Percentiles rank a stretch among this genome's conserved stretches.
Conservation (phyloP, 2,888 invertebrate species). For the Tholera decimalis region DNA sequence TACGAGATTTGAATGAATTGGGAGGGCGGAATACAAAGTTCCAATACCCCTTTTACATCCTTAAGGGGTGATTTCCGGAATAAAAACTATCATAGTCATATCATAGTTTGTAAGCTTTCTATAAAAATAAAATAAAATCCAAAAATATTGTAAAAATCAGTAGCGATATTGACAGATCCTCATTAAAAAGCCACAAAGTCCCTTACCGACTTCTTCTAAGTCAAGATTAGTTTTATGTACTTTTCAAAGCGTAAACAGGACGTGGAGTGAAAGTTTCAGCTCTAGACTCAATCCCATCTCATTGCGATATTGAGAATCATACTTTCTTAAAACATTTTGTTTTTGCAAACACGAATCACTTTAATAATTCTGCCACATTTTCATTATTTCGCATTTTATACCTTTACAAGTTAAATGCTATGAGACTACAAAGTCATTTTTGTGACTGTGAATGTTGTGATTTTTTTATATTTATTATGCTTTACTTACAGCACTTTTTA, state of each 20-base stretch:
- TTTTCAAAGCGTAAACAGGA: constrained; percentile 65
- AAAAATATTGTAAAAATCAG: not conserved
- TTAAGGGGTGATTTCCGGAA: too few species aligned
- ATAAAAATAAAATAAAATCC: not conserved
- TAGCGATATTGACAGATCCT: constrained; percentile 57
- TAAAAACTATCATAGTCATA: too few species aligned
- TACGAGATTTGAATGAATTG: too few species aligned
- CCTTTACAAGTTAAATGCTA: constrained; percentile 16
- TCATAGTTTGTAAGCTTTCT: too few species aligned
- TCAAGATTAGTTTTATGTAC: constrained; percentile 69
- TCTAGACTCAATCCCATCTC: constrained; percentile 60
- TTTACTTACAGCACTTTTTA: constrained; percentile 9
- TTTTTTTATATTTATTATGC: constrained; percentile 5
- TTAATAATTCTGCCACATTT: constrained; percentile 27
- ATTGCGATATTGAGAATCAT: constrained; percentile 49
- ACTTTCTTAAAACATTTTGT: constrained; percentile 33
- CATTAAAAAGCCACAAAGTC: constrained; percentile 62
- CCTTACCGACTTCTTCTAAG: constrained; percentile 57
- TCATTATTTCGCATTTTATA: constrained; percentile 29
- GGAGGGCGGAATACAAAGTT: too few species aligned
- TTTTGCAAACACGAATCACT: constrained; percentile 21
- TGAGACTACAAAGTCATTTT: constrained; percentile 32
- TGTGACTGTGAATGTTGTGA: constrained; percentile 11
- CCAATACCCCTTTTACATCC: too few species aligned
- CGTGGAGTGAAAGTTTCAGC: constrained; percentile 62